Evolutionary conservation across 2,888 invertebrate species (phyloP).

Genomic region (Oasisia sp.): DNA sequence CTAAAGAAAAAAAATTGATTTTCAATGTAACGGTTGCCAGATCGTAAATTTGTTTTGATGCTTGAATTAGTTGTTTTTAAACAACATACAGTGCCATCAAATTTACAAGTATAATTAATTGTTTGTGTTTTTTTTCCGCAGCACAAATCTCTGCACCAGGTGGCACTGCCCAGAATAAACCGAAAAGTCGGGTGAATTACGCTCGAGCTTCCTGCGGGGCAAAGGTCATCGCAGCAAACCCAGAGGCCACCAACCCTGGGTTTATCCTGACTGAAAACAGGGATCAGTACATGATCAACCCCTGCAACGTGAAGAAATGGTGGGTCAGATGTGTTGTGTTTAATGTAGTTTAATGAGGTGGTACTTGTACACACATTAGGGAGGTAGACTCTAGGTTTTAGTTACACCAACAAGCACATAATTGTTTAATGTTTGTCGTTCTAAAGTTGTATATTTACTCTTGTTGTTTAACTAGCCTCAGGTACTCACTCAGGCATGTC

Average conservation of each 20-base stretch:
- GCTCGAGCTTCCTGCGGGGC: slow-evolving; percentile 97
- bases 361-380: neutral
- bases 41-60: neutral
- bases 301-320: slow-evolving; percentile 77
- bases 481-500: too few relatives aligned
- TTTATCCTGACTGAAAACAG: slow-evolving; percentile 87
- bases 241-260: slow-evolving; percentile 83
- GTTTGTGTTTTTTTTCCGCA: neutral
- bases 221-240: slow-evolving; percentile 91
- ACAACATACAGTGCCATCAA: neutral
- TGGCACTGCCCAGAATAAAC: slow-evolving; percentile 8
- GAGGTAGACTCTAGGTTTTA: too few relatives aligned
- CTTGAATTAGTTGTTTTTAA: neutral
- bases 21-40: neutral
- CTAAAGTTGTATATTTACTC: neutral
- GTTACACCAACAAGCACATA: too few relatives aligned
- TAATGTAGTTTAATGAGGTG: neutral
- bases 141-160: neutral
- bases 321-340: slow-evolving; percentile 41
- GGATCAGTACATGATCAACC: slow-evolving; percentile 98
- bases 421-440: too few relatives aligned
- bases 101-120: neutral
- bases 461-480: neutral
- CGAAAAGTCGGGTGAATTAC: slow-evolving; percentile 82
- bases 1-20: neutral